Percentiles rank a stretch among this genome's conserved stretches.
Conservation (phyloP, 2,113 vertebrate species). For the Pseudopodoces humilis region DNA sequence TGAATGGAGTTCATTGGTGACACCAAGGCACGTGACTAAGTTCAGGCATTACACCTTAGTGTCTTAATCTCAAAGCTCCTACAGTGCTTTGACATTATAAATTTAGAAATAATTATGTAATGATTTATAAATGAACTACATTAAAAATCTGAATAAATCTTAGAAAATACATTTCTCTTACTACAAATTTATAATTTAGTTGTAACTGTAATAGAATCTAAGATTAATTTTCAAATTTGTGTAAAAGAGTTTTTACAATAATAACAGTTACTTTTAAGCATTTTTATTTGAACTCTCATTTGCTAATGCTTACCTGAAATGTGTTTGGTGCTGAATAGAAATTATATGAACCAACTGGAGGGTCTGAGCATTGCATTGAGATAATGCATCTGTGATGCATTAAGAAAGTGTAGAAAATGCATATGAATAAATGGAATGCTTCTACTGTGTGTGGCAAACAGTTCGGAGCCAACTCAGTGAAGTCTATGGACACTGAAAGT, state of each 20-base stretch:
- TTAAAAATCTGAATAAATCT: not conserved
- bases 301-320: not conserved
- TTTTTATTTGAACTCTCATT: not conserved
- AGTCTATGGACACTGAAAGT: not conserved
- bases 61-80: not conserved
- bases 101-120: not conserved
- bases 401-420: not conserved
- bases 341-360: not conserved
- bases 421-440: not conserved
- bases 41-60: not conserved
- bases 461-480: not conserved
- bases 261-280: not conserved
- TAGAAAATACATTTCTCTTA: not conserved
- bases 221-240: not conserved
- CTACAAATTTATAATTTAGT: not conserved
- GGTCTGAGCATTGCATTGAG: not conserved
- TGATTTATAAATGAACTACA: not conserved
- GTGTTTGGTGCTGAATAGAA: not conserved
- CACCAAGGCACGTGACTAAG: not conserved
- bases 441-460: not conserved
- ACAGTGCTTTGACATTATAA: not conserved
- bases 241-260: not conserved
- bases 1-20: not conserved
- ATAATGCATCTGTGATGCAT: no score
- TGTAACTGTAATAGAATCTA: not conserved